These are phyloP conservation scores for Notiomystis cincta DNA, from an alignment of 2,113 vertebrate species.

Conservation along the genomic window DNA sequence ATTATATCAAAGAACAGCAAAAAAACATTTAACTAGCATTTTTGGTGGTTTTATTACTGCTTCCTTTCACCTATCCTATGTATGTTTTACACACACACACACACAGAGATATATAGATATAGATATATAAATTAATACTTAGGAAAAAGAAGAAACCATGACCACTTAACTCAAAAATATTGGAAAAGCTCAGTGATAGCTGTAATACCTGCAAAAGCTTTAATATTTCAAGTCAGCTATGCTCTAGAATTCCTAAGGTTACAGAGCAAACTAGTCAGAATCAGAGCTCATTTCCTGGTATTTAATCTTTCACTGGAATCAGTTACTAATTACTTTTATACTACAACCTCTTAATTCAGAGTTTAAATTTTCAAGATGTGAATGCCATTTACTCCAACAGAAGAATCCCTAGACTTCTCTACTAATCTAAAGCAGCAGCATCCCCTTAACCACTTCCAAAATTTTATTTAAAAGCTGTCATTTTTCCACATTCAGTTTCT, in stretches of 20 bases:
- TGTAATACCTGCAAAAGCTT: not conserved
- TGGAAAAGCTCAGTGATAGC: not conserved
- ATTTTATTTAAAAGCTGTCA: not conserved
- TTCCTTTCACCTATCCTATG: not conserved
- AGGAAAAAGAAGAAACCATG: not conserved
- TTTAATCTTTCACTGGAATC: not conserved
- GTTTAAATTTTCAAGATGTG: not conserved
- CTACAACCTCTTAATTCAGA: not conserved
- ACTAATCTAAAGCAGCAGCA: not conserved
- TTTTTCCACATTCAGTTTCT: not conserved
- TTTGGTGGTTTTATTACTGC: fast-evolving
- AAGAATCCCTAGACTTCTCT: not conserved
- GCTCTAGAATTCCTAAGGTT: not conserved
- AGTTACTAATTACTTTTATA: not conserved
- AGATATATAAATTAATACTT: not conserved
- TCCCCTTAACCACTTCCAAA: not conserved
- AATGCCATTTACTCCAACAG: not conserved
- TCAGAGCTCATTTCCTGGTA: not conserved
- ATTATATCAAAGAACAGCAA: not conserved
- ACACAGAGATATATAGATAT: too few relatives aligned
- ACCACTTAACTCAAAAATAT: not conserved
- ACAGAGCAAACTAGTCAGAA: not conserved
- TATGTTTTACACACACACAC: not conserved
- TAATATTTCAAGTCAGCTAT: not conserved
- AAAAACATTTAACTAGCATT: not conserved